Percentiles rank a stretch among this genome's conserved stretches.
phyloP scores from a whole-genome alignment of 2,113 vertebrate species.

The Trematocara nigrifrons region DNA sequence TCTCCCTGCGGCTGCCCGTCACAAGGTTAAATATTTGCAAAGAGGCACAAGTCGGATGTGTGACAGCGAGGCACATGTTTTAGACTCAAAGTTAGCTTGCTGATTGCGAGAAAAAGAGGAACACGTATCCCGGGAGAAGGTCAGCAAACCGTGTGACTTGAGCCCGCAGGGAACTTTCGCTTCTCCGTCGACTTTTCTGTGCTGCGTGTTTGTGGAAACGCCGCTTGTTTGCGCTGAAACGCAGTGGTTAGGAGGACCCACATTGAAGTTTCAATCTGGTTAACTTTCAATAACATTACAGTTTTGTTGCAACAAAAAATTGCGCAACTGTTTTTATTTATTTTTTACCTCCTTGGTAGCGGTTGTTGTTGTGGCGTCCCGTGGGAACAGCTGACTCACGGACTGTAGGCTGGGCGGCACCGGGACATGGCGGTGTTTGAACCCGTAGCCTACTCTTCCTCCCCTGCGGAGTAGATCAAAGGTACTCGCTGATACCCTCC shows the following conservation, averaged over 20 bases:
- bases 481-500: not conserved
- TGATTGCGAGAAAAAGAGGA: conserved; percentile 7
- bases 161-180: conserved; percentile 9
- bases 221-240: not conserved
- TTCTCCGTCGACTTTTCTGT: conserved; percentile 7
- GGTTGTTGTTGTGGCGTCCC: not conserved
- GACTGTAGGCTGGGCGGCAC: not conserved
- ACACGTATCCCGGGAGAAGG: not conserved
- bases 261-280: not conserved
- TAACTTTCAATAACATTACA: not conserved
- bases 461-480: not conserved
- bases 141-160: conserved; percentile 18
- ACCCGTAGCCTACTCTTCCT: not conserved
- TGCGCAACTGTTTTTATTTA: not conserved
- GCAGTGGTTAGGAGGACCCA: not conserved
- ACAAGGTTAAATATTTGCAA: conserved; percentile 22
- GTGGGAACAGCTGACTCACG: conserved; percentile 42
- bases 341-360: not conserved
- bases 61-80: not conserved
- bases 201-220: not conserved
- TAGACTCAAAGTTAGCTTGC: rapidly evolving
- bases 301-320: not conserved
- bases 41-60: not conserved
- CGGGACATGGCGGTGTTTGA: not conserved
- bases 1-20: not conserved